Evolutionary conservation across 2,113 vertebrate species (phyloP).

Genomic region (Thomomys bottae): DNA sequence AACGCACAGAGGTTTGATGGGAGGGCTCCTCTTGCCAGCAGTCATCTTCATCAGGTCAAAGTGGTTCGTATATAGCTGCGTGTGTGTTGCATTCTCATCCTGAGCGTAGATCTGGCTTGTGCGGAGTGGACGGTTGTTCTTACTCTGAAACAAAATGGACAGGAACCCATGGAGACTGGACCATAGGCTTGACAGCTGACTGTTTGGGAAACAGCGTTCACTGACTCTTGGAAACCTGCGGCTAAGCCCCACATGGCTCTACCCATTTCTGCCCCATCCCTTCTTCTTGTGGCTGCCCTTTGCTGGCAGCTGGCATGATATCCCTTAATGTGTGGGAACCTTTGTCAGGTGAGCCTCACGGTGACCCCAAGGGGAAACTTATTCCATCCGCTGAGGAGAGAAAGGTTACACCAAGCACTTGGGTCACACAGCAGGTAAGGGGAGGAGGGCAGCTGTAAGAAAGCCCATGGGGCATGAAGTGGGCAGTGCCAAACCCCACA

Average conservation of each 20-base stretch:
- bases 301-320: neutral
- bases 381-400: neutral
- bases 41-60: conserved; percentile 93
- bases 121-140: conserved; percentile 87
- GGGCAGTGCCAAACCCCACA: neutral
- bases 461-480: no score
- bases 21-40: conserved; percentile 90
- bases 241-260: no score
- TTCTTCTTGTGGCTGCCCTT: neutral
- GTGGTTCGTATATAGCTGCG: conserved; percentile 89
- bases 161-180: neutral
- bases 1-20: conserved; percentile 89
- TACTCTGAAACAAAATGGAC: conserved; percentile 83
- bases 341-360: neutral
- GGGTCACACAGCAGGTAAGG: no score
- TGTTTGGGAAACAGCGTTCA: neutral
- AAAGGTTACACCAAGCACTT: neutral
- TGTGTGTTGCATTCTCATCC: conserved; percentile 89
- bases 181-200: rapidly evolving
- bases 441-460: neutral
- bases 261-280: neutral
- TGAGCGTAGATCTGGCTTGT: conserved; percentile 92
- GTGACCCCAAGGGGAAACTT: neutral
- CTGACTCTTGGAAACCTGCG: neutral
- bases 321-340: no score